Evolutionary conservation across 2,113 vertebrate genomes (phyloP), one percentile per base, ranked within the genome.

Genomic region (Typhlomys cinereus): DNA sequence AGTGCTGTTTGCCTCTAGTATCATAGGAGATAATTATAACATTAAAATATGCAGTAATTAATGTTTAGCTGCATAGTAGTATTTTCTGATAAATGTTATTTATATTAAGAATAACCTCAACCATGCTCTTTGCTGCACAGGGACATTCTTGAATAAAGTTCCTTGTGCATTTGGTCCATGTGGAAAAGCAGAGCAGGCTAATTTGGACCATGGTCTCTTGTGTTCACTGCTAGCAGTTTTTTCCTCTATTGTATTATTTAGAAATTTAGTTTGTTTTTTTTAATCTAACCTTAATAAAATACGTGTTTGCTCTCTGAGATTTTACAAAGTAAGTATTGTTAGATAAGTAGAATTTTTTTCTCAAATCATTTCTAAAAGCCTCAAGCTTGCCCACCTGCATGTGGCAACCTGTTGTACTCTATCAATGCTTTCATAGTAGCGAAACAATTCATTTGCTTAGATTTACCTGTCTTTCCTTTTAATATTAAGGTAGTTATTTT

Each of bases 41-140:
- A 50, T 85, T 92, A 82, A 90, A 94, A 70, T 93, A 41, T 82
- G 4, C 14, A 62, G 79, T 74, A 25, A 75, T 89, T 81, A 71
- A 81, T 86, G 9, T 75, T 7, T 76, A 82, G 18, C 46, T 59
- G 15, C 27, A 71, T 0, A 70, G 4, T 69, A 50, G 36, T 79
- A 61, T 3, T 93, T 78, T 71, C 48, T 83, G 27, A 69, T 91
- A 91, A 70, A 29, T 70, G 18, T 75, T 41, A 3, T 86, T 87
- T 93, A 66, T 88, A 31, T 89, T 80, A 91, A 74, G 25, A 85
- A 54, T 73, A 69, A 66, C 7, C 66, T 50, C 74, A 73, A 79
- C 85, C 6, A n/a, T 86, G 2, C 70, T 12, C 41, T 81, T 64
- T 34, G 23, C 92, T 64, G 67, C 54, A 50, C 6, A 36, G 74